Evolutionary conservation across 2,888 invertebrate species (phyloP), one percentile per base, ranked within the genome.

Genomic region (Eupithecia inturbata): DNA sequence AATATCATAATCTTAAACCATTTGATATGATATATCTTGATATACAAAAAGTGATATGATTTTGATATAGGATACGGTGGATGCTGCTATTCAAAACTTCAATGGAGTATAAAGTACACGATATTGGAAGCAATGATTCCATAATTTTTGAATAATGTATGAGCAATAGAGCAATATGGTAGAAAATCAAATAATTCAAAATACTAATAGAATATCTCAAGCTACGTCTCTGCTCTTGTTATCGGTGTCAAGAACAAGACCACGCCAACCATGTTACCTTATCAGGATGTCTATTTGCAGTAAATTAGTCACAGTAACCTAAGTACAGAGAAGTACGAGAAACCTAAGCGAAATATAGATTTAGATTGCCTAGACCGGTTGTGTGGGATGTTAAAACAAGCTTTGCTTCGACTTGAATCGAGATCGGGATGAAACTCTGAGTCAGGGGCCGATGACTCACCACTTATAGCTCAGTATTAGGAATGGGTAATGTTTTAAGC

Each of bases 391-490:
- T 73, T 64, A 69, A 71, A 76, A 75, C 79, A 78, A 77, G 78
- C 72, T 77, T 71, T 70, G 67, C 71, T 76, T 67, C 66, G 22
- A 66, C 74, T 74, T 57, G 57, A 53, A 62, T 62, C 69, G 45
- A 73, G 84, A 84, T 85, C 85, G 87, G 87, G 85, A 83, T 84
- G 82, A 85, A 83, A 87, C 87, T 89, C 88, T 91, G 90, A 89
- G 79, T 88, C 89, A 89, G 81, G 83, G 84, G 82, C 81, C 85
- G 84, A 86, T 92, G 92, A 92, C 87, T 91, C 92, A 92, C 84
- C 89, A 92, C 84, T 82, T 81, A 82, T 72, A 79, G 73, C 76
- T 81, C 76, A 83, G 82, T 83, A 80, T 88, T 87, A 87, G 83
- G 84, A 86, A 84, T 86, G 84, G 86, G 85, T 86, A 88, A 86